Base-by-base conservation (phyloP, 2,888 invertebrate species). In the Ormyrus nitidulus region DNA sequence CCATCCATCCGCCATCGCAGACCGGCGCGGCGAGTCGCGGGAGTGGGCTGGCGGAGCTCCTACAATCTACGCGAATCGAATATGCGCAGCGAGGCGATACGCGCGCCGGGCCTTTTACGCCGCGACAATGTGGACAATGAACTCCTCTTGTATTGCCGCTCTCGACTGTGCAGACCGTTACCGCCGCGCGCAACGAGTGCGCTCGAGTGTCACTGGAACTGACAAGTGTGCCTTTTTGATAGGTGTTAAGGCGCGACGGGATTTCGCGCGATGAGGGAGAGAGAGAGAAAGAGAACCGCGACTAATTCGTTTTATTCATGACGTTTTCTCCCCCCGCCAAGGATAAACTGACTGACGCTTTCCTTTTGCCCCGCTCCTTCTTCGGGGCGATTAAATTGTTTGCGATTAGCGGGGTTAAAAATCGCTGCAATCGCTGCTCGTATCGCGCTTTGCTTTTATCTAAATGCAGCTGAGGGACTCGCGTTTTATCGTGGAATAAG, bases 121-220 rank as follows among this genome's bases (percentile, higher is more conserved):
- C 70, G 51, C 46, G 79, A 53, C 75, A 75, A 70, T 53, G 59
- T 79, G 75, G 71, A 79, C 75, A 79, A 79, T 75, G 79, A 79
- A 75, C 71, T 75, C 11, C 56, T 75, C 79, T 74, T 53, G 56
- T 69, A 34, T 34, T 53, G 66, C 64, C 34, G n/a, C 19, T 13
- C 44, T 6, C 19, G 51, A 34, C 10, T 34, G 10, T 4, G 10
- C 61, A 3, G 54, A 54, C 68, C 68, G 59, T 70, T 49, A 48
- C 49, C 34, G 34, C 48, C 34, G 34, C 34, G 9, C 19, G 65
- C 49, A 19, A 2, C 44, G 34, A 11, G 10, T 44, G 75, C 66
- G 74, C 64, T 64, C 62, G 66, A 65, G 70, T 75, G 79, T 76
- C 75, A 71, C 59, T 46, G 34, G n/a, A 48, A 62, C 80, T 77